phyloP scores from a whole-genome alignment of 2,113 vertebrate genomes.

The Lonchura striata region DNA sequence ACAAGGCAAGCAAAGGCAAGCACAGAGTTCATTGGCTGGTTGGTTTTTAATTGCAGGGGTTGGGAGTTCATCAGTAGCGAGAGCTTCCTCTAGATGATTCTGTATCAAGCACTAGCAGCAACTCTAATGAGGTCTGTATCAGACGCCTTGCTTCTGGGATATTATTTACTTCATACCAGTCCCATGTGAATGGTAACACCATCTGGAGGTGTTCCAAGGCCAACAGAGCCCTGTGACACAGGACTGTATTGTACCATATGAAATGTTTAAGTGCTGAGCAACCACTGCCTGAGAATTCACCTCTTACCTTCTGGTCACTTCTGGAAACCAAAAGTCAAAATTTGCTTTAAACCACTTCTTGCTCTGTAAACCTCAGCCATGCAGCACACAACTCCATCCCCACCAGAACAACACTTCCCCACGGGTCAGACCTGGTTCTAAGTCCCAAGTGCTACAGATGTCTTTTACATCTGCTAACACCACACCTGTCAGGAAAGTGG shows the following conservation, averaged over 20 bases:
- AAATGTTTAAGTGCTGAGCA: not conserved
- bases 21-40: accelerated
- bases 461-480: not conserved
- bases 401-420: not conserved
- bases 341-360: not conserved
- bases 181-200: not conserved
- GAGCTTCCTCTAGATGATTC: not conserved
- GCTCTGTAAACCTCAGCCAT: not conserved
- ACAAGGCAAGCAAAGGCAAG: not conserved
- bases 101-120: not conserved
- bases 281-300: not conserved
- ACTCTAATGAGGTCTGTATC: not conserved
- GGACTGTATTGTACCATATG: not conserved
- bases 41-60: not conserved
- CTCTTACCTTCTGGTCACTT: not conserved
- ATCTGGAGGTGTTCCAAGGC: not conserved
- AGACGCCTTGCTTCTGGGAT: not conserved
- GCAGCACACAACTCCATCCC: not conserved
- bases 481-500: not conserved
- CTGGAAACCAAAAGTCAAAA: not conserved
- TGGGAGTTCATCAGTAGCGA: not conserved
- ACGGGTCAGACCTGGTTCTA: not conserved
- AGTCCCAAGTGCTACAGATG: accelerated
- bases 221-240: not conserved
- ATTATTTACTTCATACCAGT: not conserved